Evolutionary conservation across 35 echinoderm and acorn worm genomes (phyloP), one percentile per base, ranked within the genome.

Genomic region (Apostichopus parvimensis): DNA sequence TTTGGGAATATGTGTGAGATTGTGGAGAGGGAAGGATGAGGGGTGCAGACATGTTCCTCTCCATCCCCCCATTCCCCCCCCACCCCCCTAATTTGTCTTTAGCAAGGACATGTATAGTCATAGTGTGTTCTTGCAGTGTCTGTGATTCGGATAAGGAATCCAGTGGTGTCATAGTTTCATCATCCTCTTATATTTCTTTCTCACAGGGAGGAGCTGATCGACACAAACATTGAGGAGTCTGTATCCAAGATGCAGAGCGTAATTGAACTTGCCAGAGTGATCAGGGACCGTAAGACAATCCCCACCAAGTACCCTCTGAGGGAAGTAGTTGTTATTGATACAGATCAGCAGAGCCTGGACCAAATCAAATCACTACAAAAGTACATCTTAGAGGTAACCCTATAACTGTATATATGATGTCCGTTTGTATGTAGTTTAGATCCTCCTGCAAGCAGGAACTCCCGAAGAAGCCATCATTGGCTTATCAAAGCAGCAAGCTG

Each of bases 281-380:
- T 99, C 87, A 73, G 97, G 53, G 97, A 99, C 77, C 78, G 97
- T 11, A 96, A 93, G 8, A 99, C 97, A 62, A 96, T 99, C 64
- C 97, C 97, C 0, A 94, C 87, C 26, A 99, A 99, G 97, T 99
- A 99, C 79, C 97, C 97, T 0, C 93, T 99, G 20, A 94, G 87
- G 65, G 97, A 99, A 76, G 95, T 96, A 34, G 97, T 99, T 1
- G 79, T 99, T 13, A 96, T 99, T 57, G 91, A 99, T 80, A 79
- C 95, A 9, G 92, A 95, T 21, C 79, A 96, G 77, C 71, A 86
- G 73, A 94, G 93, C 56, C 71, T 99, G 91, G 72, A 99, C 15
- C 95, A 99, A 88, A 73, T 96, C 83, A 78, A 79, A n/a, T 94
- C 91, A 45, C 83, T 99, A 45, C 91, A 99, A 75, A 93, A 99